phyloP scores from a whole-genome alignment of 2,797 vertebrate genomes.

The Margarornis squamiger region DNA sequence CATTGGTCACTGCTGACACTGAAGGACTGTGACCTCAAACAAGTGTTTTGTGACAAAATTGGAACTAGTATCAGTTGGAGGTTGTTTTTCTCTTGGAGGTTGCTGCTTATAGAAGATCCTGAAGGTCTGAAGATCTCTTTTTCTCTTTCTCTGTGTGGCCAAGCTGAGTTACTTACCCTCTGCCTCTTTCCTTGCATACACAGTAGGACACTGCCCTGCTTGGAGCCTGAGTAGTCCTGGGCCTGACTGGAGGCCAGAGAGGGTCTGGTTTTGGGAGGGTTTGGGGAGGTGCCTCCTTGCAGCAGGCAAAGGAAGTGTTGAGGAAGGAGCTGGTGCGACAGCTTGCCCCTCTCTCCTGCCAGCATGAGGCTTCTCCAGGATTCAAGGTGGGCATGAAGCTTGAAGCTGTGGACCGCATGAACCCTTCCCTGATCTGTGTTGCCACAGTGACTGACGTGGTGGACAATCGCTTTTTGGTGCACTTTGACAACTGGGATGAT shows the following conservation, averaged over 20 bases:
- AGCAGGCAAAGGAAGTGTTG: not conserved
- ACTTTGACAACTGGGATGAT: slow-evolving; percentile 99
- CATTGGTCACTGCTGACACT: not conserved
- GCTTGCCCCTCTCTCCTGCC: slow-evolving; percentile 9
- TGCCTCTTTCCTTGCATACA: not conserved
- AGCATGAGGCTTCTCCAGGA: slow-evolving; percentile 83
- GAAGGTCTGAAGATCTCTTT: not conserved
- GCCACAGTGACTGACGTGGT: slow-evolving; percentile 96
- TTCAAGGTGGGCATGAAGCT: slow-evolving; percentile 96
- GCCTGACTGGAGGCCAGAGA: not conserved
- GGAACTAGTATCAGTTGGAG: not conserved
- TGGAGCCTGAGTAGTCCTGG: not conserved
- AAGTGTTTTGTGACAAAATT: not conserved
- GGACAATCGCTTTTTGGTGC: slow-evolving; percentile 92
- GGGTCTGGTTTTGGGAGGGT: not conserved
- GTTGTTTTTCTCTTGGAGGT: not conserved
- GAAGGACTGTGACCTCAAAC: not conserved
- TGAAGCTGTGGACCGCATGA: slow-evolving; percentile 98
- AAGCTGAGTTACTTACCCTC: not conserved
- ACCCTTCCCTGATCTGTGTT: slow-evolving; percentile 96
- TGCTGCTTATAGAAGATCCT: not conserved
- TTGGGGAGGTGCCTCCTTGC: not conserved
- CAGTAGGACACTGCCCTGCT: not conserved
- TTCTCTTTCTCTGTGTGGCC: not conserved
- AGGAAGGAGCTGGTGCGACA: not conserved